A percentile compares a stretch with the other conserved stretches of the same genome.
Evolutionary conservation across 2,888 invertebrate species (phyloP).

Genomic region (Pachycephus smyrnensis): DNA sequence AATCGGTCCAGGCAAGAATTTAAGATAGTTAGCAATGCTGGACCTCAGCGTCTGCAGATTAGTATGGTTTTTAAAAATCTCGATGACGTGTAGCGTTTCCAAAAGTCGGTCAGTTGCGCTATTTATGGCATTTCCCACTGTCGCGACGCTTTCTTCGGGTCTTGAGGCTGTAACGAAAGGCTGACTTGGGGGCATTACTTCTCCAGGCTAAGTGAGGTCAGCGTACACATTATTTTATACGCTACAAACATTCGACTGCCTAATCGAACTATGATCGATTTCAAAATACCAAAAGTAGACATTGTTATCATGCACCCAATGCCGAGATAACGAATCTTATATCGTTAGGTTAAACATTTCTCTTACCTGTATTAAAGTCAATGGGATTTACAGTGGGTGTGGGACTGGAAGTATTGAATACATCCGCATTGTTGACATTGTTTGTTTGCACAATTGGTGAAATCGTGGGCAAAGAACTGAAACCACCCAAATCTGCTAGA

Average conservation of each 20-base stretch:
- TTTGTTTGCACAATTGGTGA: constrained; percentile 45
- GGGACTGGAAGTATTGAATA: constrained; percentile 45
- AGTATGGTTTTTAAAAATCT: constrained; percentile 60
- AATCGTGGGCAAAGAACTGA: constrained; percentile 44
- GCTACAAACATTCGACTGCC: not conserved
- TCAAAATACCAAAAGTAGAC: constrained; percentile 11
- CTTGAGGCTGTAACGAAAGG: constrained; percentile 57
- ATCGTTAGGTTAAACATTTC: not conserved
- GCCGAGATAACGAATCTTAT: constrained; percentile 3
- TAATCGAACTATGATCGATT: constrained; percentile 9
- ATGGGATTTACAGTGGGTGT: constrained; percentile 33
- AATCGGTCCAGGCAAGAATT: constrained; percentile 70
- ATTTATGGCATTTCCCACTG: constrained; percentile 36
- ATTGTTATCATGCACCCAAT: constrained; percentile 10
- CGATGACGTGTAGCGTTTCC: constrained; percentile 57
- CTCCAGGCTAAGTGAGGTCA: constrained; percentile 27
- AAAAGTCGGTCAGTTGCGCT: constrained; percentile 57
- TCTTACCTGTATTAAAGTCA: constrained; percentile 51
- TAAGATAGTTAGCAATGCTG: constrained; percentile 41
- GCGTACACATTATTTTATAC: not conserved
- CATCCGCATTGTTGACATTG: constrained; percentile 51
- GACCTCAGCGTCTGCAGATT: constrained; percentile 55
- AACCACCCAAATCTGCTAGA: constrained; percentile 68
- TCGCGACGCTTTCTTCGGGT: constrained; percentile 26
- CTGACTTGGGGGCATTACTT: constrained; percentile 57